These are phyloP conservation scores for Drosophila kanapiae DNA, from an alignment of 1,140 invertebrate genomes.

Conservation along the genomic window DNA sequence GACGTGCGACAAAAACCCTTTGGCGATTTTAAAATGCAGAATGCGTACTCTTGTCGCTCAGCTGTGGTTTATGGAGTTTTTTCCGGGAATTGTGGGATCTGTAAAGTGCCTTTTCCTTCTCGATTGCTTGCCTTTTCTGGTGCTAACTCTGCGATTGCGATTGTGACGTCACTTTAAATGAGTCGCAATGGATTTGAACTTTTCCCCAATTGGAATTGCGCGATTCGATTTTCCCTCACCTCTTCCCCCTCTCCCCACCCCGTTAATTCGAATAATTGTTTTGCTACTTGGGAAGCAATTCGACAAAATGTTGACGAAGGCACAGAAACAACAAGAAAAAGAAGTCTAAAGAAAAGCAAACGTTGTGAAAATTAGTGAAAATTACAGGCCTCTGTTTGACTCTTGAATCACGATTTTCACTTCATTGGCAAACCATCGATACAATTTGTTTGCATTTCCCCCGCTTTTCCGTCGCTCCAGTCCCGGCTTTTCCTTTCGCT, in stretches of 20 bases:
- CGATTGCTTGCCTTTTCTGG: constrained; percentile 26
- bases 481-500: constrained; percentile 18
- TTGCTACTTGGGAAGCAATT: constrained; percentile 59
- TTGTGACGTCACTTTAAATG: constrained; percentile 48
- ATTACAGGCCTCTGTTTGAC: constrained; percentile 61
- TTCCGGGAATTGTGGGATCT: constrained; percentile 48
- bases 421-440: constrained; percentile 60
- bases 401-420: constrained; percentile 60
- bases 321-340: neutral
- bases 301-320: constrained; percentile 54
- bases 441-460: constrained; percentile 47
- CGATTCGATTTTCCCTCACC: constrained; percentile 11
- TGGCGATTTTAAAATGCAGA: constrained; percentile 57
- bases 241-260: neutral
- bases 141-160: neutral
- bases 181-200: constrained; percentile 43
- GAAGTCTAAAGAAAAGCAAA: constrained; percentile 23
- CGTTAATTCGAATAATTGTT: constrained; percentile 51
- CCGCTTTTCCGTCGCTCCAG: neutral
- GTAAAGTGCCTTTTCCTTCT: constrained; percentile 32
- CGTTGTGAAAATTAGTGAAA: constrained; percentile 56
- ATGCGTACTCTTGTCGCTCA: constrained; percentile 20
- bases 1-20: constrained; percentile 44
- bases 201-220: constrained; percentile 24
- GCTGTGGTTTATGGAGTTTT: constrained; percentile 47